These are phyloP conservation scores for Panthera leo DNA, from an alignment of 2,113 vertebrate species.

Conservation along the genomic window DNA sequence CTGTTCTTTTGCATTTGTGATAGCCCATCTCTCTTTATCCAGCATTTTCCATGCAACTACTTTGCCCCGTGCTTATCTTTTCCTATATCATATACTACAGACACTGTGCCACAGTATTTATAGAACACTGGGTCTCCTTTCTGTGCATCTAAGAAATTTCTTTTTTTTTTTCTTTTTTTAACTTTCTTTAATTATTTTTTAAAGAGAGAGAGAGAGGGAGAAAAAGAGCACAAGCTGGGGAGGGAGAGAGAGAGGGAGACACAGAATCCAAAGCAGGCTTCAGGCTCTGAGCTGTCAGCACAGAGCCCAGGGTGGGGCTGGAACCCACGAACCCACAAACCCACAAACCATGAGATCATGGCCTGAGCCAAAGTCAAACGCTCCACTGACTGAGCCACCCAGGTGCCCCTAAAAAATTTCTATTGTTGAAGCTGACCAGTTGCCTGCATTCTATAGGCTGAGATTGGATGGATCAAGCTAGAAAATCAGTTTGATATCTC, in stretches of 20 bases:
- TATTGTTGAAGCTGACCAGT: background rate
- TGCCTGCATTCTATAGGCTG: background rate
- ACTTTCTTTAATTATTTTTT: too few relatives aligned
- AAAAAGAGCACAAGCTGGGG: too few relatives aligned
- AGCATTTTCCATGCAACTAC: background rate
- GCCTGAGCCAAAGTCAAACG: too few relatives aligned
- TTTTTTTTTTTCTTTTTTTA: background rate
- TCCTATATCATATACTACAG: background rate
- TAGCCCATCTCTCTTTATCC: background rate
- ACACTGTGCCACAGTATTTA: background rate
- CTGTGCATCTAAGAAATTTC: background rate
- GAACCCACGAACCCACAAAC: too few relatives aligned
- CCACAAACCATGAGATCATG: too few relatives aligned
- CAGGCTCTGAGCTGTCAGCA: too few relatives aligned
- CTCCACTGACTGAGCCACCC: too few relatives aligned
- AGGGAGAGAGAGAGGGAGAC: too few relatives aligned
- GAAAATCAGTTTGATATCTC: background rate
- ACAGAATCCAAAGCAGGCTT: too few relatives aligned
- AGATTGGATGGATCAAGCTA: background rate
- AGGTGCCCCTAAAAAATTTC: too few relatives aligned
- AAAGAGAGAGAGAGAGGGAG: too few relatives aligned
- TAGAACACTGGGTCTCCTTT: background rate
- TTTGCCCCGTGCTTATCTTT: background rate
- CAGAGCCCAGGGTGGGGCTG: too few relatives aligned
- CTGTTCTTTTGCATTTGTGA: background rate